Conservation (phyloP, 2,888 invertebrate species). For the Labia minor region DNA sequence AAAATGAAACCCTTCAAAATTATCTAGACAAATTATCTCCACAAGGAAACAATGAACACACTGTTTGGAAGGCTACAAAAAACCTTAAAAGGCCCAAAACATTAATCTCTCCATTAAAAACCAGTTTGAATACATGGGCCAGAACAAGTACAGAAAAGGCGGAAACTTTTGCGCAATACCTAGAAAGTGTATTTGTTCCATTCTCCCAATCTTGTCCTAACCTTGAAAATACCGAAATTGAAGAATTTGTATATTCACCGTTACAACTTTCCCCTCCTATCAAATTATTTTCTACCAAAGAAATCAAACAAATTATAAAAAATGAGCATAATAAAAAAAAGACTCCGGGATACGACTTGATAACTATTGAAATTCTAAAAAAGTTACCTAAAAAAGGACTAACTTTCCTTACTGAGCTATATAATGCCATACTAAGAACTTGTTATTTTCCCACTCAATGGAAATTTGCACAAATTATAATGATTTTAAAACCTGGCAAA, state of each 20-base stretch:
- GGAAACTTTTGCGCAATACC: background rate
- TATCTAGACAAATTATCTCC: slow-evolving; percentile 2
- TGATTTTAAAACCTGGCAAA: too few relatives aligned
- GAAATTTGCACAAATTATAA: background rate
- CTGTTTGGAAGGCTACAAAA: background rate
- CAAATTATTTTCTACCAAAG: background rate
- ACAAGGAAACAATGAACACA: background rate
- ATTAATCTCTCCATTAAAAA: background rate
- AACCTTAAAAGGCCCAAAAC: background rate
- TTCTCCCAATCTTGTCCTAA: background rate
- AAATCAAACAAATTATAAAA: background rate
- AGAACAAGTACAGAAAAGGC: background rate
- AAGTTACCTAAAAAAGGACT: background rate
- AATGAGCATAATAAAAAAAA: background rate
- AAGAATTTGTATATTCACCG: background rate
- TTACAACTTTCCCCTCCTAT: background rate
- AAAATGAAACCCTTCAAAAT: slow-evolving; percentile 20
- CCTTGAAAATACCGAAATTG: background rate
- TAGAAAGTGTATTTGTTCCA: background rate
- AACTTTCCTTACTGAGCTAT: background rate
- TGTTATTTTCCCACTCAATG: background rate
- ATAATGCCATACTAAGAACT: background rate
- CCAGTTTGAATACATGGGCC: background rate
- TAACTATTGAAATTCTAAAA: background rate
- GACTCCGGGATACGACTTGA: background rate